A percentile compares a stretch with the other conserved stretches of the same genome.
These are phyloP conservation scores for Tursiops truncatus DNA, from an alignment of 2,113 vertebrate species.

Conservation along the genomic window DNA sequence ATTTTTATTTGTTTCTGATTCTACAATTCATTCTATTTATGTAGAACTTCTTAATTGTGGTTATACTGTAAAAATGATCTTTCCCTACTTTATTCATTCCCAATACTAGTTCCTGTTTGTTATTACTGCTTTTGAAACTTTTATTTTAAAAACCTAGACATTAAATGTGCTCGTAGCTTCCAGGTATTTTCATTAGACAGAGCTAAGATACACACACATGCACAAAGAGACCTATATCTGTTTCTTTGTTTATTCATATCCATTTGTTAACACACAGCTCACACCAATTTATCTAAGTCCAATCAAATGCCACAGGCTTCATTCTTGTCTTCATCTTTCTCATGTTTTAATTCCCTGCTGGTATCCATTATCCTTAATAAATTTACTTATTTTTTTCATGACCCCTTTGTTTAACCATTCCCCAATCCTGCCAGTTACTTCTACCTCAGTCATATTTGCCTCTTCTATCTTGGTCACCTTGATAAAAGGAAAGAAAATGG, in stretches of 20 bases:
- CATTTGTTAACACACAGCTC: neutral
- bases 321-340: neutral
- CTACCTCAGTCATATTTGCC: neutral
- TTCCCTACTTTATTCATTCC: neutral
- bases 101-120: neutral
- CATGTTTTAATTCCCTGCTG: neutral
- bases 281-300: neutral
- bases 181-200: neutral
- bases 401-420: neutral
- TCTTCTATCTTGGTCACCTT: neutral
- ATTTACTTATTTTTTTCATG: neutral
- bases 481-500: neutral
- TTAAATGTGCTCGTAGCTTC: neutral
- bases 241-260: neutral
- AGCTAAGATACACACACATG: neutral
- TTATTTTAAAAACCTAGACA: neutral
- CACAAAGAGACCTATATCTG: neutral
- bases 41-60: neutral
- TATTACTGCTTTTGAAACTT: neutral
- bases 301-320: neutral
- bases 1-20: neutral
- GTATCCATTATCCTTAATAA: neutral
- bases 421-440: neutral
- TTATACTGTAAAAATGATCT: neutral
- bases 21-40: neutral